These are phyloP conservation scores for Charaxes varanes DNA, from an alignment of 1,140 invertebrate genomes.

Conservation along the genomic window DNA sequence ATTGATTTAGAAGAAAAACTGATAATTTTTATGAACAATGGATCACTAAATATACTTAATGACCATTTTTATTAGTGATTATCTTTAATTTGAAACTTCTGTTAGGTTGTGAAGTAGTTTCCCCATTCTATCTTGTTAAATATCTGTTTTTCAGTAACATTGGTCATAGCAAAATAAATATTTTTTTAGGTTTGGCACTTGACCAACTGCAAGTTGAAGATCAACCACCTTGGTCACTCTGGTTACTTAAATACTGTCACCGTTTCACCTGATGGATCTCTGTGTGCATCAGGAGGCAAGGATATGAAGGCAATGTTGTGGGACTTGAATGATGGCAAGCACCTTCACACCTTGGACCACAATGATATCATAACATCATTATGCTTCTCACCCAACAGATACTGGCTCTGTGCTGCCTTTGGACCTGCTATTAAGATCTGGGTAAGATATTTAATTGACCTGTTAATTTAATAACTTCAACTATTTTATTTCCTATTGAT, in stretches of 20 bases:
- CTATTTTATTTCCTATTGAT: background rate
- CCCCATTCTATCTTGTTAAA: too few species aligned
- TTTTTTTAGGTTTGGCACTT: conserved; percentile 95
- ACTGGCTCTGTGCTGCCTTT: conserved; percentile 99
- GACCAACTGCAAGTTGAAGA: conserved; percentile 99
- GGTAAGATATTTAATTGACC: conserved; percentile 71
- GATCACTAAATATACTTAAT: conserved; percentile 2
- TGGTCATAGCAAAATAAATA: background rate
- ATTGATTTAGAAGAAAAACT: too few species aligned
- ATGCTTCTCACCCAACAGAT: conserved; percentile 99
- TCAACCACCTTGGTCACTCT: conserved; percentile 97
- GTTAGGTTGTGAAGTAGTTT: too few species aligned
- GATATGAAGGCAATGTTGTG: conserved; percentile 99
- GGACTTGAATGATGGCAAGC: conserved; percentile 99
- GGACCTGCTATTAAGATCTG: conserved; percentile 99
- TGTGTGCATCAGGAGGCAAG: conserved; percentile 99
- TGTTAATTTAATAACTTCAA: background rate
- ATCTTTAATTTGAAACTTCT: too few species aligned
- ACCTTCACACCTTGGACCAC: conserved; percentile 98
- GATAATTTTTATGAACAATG: too few species aligned
- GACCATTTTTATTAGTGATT: conserved; percentile 11
- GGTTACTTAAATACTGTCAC: conserved; percentile 99
- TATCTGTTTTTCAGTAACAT: background rate
- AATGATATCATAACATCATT: conserved; percentile 98
- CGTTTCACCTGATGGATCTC: conserved; percentile 98